Conservation (phyloP, 2,113 vertebrate species). For the Sciurus niger region DNA sequence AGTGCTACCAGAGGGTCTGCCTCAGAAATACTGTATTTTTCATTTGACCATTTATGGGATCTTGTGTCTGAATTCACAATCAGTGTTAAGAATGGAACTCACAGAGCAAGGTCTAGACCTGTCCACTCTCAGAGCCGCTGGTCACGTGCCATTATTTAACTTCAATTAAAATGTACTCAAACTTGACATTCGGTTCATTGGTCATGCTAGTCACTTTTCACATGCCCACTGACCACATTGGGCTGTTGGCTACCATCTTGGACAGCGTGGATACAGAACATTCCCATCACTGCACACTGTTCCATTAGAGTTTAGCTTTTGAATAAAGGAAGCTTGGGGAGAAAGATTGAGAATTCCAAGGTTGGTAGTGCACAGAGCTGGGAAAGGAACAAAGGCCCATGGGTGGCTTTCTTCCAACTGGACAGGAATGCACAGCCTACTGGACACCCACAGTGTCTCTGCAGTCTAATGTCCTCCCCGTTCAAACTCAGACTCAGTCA, state of each 20-base stretch:
- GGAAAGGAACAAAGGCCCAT: neutral
- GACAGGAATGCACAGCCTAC: neutral
- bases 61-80: neutral
- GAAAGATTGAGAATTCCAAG: neutral
- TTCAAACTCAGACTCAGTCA: neutral
- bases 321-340: conserved; percentile 10
- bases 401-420: neutral
- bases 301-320: neutral
- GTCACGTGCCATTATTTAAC: neutral
- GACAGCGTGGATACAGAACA: fast-evolving
- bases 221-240: neutral
- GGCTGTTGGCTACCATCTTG: neutral
- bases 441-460: neutral
- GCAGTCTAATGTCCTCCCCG: neutral
- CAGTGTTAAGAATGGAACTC: neutral
- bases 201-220: neutral
- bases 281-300: too few relatives aligned
- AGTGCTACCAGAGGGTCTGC: too few relatives aligned
- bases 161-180: conserved; percentile 17
- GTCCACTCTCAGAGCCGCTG: neutral
- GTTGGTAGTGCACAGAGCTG: neutral
- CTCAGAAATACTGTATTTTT: neutral
- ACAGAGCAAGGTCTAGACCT: neutral
- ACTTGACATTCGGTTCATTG: neutral
- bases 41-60: neutral